These are phyloP conservation scores for Buteo buteo DNA, from an alignment of 2,113 vertebrate species.

Conservation along the genomic window DNA sequence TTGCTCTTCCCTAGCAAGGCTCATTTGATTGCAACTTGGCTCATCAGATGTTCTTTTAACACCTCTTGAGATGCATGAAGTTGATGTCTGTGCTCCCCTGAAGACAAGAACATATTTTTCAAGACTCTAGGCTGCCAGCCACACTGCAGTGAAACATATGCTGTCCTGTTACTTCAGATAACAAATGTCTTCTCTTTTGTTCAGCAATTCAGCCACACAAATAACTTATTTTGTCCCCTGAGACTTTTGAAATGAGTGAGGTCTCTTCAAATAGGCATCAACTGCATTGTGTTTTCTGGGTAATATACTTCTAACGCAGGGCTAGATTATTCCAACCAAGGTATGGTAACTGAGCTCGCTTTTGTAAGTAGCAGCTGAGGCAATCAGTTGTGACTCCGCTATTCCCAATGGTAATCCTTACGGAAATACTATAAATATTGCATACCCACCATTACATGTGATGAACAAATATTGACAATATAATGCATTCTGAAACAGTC, in stretches of 20 bases:
- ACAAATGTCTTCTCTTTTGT: background rate
- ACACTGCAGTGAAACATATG: background rate
- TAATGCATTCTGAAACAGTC: background rate
- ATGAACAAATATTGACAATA: background rate
- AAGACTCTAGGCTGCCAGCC: background rate
- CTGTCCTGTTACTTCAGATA: slow-evolving; percentile 12
- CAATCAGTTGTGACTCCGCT: background rate
- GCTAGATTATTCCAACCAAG: background rate
- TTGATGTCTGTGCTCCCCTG: background rate
- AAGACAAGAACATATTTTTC: slow-evolving; percentile 36
- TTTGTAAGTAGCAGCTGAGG: background rate
- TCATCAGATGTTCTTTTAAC: slow-evolving; percentile 28
- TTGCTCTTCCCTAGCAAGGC: background rate
- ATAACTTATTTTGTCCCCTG: background rate
- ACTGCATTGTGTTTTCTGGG: background rate
- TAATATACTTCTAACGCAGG: background rate
- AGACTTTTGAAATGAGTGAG: slow-evolving; percentile 24
- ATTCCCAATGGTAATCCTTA: background rate
- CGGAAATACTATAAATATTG: background rate
- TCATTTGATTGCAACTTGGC: slow-evolving; percentile 17
- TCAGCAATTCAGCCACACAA: background rate
- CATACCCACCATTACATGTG: background rate
- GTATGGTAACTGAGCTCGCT: background rate
- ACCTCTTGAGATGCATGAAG: slow-evolving; percentile 2
- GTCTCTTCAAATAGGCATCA: background rate